Percentiles rank a stretch among this genome's conserved stretches.
These are phyloP conservation scores for Sebastes trivittatus DNA, from an alignment of 2,797 vertebrate species.

Conservation along the genomic window DNA sequence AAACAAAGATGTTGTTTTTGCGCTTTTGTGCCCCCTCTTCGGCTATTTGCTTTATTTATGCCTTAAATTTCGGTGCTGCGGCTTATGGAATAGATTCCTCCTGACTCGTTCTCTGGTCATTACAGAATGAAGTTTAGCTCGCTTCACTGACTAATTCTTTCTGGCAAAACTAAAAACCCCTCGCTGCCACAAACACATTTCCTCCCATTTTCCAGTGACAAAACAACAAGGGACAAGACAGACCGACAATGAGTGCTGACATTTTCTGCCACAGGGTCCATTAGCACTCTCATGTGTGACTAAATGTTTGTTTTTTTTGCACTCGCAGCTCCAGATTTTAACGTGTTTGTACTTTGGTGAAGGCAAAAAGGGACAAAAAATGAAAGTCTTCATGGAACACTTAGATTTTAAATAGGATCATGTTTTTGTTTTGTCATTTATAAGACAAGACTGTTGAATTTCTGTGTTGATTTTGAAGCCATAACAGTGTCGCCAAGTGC, in stretches of 20 bases:
- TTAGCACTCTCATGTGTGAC: slow-evolving; percentile 70
- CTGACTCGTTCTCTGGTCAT: slow-evolving; percentile 48
- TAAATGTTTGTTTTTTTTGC: slow-evolving; percentile 48
- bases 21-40: slow-evolving; percentile 31
- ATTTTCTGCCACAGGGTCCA: slow-evolving; percentile 68
- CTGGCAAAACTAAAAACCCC: slow-evolving; percentile 48
- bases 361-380: slow-evolving; percentile 5
- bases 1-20: slow-evolving; percentile 59
- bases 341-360: slow-evolving; percentile 6
- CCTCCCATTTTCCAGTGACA: slow-evolving; percentile 51
- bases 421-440: neutral
- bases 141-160: slow-evolving; percentile 65
- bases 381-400: neutral
- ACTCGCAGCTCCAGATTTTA: slow-evolving; percentile 26
- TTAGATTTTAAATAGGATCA: neutral
- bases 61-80: slow-evolving; percentile 41
- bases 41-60: slow-evolving; percentile 60
- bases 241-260: slow-evolving; percentile 63
- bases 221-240: slow-evolving; percentile 48
- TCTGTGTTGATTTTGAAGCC: neutral
- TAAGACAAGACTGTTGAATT: neutral
- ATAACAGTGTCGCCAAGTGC: neutral
- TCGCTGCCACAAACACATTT: slow-evolving; percentile 58
- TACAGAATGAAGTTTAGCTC: slow-evolving; percentile 45
- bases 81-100: slow-evolving; percentile 50